These are phyloP conservation scores for Andrena hattorfiana DNA, from an alignment of 2,888 invertebrate species.

Conservation along the genomic window DNA sequence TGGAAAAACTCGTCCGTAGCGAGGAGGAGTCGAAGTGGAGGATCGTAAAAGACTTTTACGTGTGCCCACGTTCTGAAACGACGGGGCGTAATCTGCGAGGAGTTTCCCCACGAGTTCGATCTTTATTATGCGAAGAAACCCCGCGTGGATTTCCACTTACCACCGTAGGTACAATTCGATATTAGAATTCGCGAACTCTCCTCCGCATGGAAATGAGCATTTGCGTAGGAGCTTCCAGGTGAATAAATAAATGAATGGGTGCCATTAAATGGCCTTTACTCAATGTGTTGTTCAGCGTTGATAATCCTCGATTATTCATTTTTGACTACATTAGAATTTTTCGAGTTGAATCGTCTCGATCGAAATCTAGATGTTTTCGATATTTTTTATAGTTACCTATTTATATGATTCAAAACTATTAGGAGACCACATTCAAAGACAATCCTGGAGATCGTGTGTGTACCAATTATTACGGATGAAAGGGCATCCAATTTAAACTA, in stretches of 20 bases:
- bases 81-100: slow-evolving; percentile 71
- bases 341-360: too few species aligned
- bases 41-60: slow-evolving; percentile 78
- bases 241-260: neutral
- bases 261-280: too few species aligned
- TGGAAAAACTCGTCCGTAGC: slow-evolving; percentile 36
- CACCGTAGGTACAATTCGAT: slow-evolving; percentile 28
- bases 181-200: slow-evolving; percentile 5
- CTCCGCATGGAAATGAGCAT: neutral
- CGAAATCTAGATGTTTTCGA: too few species aligned
- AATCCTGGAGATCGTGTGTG: too few species aligned
- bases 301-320: too few species aligned
- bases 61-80: slow-evolving; percentile 63
- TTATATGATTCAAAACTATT: too few species aligned
- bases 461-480: too few species aligned
- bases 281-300: too few species aligned
- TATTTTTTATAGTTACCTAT: too few species aligned
- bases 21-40: slow-evolving; percentile 45
- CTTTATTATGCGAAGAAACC: slow-evolving; percentile 54
- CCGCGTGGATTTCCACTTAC: slow-evolving; percentile 22
- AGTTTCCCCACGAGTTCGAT: slow-evolving; percentile 54
- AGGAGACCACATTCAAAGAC: too few species aligned
- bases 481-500: too few species aligned
- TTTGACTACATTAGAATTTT: too few species aligned
- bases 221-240: neutral